A percentile compares a stretch with the other conserved stretches of the same genome.
Evolutionary conservation across 2,113 vertebrate genomes (phyloP).

Genomic region (Chitala chitala): DNA sequence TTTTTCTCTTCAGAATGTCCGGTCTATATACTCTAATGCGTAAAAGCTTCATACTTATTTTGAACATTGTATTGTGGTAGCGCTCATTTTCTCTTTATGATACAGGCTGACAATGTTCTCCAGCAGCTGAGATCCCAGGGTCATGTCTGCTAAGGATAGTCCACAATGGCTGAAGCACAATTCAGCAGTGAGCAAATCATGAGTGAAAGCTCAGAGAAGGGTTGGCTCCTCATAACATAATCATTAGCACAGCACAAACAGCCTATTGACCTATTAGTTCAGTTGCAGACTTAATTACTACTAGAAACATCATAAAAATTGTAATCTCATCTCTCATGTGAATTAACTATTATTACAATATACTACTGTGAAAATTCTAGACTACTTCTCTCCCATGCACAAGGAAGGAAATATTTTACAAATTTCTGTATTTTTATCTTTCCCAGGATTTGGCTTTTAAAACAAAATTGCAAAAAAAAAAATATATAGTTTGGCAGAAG

Average conservation of each 20-base stretch:
- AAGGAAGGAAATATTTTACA: not conserved
- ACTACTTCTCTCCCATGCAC: not conserved
- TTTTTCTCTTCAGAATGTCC: no score
- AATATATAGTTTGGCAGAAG: no score
- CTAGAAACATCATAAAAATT: no score
- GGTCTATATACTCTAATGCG: no score
- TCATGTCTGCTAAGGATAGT: constrained; percentile 38
- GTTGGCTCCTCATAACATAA: no score
- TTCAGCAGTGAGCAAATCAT: not conserved
- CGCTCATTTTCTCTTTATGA: constrained; percentile 10
- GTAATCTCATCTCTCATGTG: no score
- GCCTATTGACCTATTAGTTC: no score
- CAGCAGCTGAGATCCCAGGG: constrained; percentile 59
- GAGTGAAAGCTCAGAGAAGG: no score
- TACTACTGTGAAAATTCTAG: constrained; percentile 41
- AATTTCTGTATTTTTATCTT: not conserved
- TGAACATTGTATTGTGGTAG: not conserved
- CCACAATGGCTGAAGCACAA: not conserved
- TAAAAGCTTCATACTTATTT: not conserved
- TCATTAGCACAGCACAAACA: no score
- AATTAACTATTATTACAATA: no score
- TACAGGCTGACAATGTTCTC: constrained; percentile 72
- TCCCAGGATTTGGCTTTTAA: not conserved
- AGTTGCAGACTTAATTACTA: no score
- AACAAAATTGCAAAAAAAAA: not conserved